Evolutionary conservation across 92 coral and sea anemone species (phyloP), one percentile per base, ranked within the genome.

Genomic region (Palythoa grandiflora): DNA sequence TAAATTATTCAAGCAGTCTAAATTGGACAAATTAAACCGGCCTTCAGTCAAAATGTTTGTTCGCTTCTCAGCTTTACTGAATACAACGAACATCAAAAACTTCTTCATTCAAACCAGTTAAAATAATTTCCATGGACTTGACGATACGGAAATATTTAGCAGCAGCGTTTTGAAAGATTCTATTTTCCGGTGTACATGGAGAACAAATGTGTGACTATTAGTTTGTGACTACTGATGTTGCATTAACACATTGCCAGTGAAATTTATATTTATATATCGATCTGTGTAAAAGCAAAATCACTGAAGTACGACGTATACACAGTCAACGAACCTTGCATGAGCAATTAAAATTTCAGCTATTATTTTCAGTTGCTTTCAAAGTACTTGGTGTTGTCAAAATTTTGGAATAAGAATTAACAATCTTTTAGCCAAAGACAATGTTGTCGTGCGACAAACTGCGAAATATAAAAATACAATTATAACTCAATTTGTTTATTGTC

Each of bases 1-100:
- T 81, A 14, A 81, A 81, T 81, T 81, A 81, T 66, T 81, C 44
- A 48, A 65, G 40, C 68, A 3, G 28, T 44, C 11, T 57, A 81
- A 66, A 28, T 21, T 65, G 28, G 47, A 81, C 53, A 61, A 17
- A 28, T 28, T 28, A 28, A 28, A 28, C 28, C 28, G 28, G 28
- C 68, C 20, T 6, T 17, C 10, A 47, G 16, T 79, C 9, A 20
- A 54, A 66, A 47, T 44, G 40, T 81, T 78, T 78, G 19, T 5
- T 19, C 19, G 84, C 20, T 35, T 81, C 50, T 81, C 47, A 14
- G 7, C 4, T 66, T 81, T 20, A 20, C 35, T 15, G 53, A 40
- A 65, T 47, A 5, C 47, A 19, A 50, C 48, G 44, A 48, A 48
- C 19, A 38, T 44, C 40, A n/a, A 6, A 6, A 39, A 4, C 16